These are phyloP conservation scores for Drosophila murphyi DNA, from an alignment of 1,140 invertebrate genomes.

Conservation along the genomic window DNA sequence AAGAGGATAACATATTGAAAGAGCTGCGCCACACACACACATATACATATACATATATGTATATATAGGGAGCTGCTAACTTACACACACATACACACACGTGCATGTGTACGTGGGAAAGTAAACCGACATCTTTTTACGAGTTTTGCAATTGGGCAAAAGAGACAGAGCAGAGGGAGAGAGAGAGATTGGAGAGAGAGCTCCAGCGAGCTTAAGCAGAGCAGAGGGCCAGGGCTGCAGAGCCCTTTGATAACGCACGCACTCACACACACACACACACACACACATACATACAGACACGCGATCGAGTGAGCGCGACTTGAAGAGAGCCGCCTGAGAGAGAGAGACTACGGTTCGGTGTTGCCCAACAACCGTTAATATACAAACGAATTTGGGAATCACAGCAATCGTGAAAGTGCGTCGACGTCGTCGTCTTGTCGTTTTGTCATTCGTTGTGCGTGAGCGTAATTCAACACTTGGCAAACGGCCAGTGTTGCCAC, in stretches of 20 bases:
- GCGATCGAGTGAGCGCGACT: slow-evolving; percentile 27
- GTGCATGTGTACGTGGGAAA: slow-evolving; percentile 75
- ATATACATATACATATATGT: slow-evolving; percentile 5
- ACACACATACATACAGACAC: slow-evolving; percentile 1
- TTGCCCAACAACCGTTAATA: slow-evolving; percentile 39
- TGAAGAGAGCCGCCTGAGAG: background rate
- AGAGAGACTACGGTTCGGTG: slow-evolving; percentile 34
- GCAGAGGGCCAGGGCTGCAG: slow-evolving; percentile 58
- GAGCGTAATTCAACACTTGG: slow-evolving; percentile 27
- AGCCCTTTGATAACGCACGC: slow-evolving; percentile 74
- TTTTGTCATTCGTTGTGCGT: slow-evolving; percentile 23
- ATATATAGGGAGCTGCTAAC: slow-evolving; percentile 36
- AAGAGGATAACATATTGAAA: slow-evolving; percentile 82
- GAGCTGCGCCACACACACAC: slow-evolving; percentile 52
- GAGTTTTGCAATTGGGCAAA: slow-evolving; percentile 74
- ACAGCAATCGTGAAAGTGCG: slow-evolving; percentile 54
- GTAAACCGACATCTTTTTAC: slow-evolving; percentile 82
- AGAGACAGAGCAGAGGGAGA: background rate
- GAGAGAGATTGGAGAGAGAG: background rate
- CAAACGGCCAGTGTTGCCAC: background rate
- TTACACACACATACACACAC: slow-evolving; percentile 23
- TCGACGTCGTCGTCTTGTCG: slow-evolving; percentile 10
- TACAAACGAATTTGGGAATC: slow-evolving; percentile 63
- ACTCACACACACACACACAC: slow-evolving; percentile 25
- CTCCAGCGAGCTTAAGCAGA: slow-evolving; percentile 29